Evolutionary conservation across 37 sponge, comb jelly and placozoan species (phyloP).

Genomic region (Crambe crambe): DNA sequence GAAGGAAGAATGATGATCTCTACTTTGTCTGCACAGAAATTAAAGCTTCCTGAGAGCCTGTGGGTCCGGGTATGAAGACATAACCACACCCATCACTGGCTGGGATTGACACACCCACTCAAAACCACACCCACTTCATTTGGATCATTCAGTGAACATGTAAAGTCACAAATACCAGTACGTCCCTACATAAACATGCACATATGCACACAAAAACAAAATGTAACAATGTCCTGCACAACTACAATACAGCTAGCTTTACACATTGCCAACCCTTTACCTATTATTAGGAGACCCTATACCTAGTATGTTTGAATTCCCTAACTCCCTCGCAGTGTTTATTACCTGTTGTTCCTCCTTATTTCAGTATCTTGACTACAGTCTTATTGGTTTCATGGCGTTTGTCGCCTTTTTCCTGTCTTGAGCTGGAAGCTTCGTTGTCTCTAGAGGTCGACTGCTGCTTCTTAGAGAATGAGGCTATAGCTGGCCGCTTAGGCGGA

Average conservation of each 20-base stretch:
- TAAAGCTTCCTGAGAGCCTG: background rate
- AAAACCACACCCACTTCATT: background rate
- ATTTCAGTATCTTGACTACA: conserved; percentile 13
- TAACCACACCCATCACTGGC: background rate
- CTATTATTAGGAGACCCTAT: no score
- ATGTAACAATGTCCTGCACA: background rate
- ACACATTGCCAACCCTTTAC: background rate
- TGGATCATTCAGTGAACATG: background rate
- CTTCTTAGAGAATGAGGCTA: no score
- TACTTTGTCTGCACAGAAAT: background rate
- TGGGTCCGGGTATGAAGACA: background rate
- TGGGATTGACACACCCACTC: conserved; percentile 52
- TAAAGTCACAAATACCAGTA: background rate
- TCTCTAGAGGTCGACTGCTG: no score
- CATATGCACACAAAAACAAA: no score
- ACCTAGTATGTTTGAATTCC: no score
- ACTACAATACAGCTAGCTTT: background rate
- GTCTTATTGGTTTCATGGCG: no score
- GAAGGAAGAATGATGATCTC: background rate
- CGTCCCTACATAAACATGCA: background rate
- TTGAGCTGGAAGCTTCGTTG: no score
- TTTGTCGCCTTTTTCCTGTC: no score
- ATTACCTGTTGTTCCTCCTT: conserved; percentile 27
- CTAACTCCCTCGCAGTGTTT: background rate
- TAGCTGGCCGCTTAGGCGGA: no score